phyloP scores from a whole-genome alignment of 2,797 vertebrate genomes.

The Potorous gilbertii region DNA sequence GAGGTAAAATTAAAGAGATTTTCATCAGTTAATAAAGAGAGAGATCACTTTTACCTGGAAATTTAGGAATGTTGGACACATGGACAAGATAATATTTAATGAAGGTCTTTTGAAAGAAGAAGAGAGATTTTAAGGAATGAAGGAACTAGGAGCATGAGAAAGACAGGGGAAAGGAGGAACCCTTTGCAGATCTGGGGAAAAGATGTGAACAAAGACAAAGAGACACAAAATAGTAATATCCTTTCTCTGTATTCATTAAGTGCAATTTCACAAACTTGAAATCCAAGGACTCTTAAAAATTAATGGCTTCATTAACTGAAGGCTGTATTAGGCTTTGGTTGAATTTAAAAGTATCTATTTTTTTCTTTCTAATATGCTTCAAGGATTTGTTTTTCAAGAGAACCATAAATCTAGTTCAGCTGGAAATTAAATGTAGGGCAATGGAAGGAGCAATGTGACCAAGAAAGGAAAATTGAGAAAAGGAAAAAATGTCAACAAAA shows the following conservation, averaged over 20 bases:
- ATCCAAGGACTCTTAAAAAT: not conserved
- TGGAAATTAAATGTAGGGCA: not conserved
- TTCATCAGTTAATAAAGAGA: not conserved
- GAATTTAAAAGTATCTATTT: not conserved
- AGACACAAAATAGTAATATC: not conserved
- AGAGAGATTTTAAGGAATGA: not conserved
- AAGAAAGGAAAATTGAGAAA: not conserved
- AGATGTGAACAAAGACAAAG: not conserved
- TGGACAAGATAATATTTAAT: not conserved
- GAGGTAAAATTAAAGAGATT: not conserved
- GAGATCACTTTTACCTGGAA: not conserved
- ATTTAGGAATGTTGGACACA: not conserved
- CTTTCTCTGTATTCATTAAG: not conserved
- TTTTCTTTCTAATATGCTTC: not conserved
- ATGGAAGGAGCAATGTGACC: not conserved
- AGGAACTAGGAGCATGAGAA: not conserved
- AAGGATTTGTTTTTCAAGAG: not conserved
- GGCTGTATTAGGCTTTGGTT: not conserved
- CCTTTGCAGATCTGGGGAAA: not conserved
- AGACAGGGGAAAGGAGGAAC: not conserved
- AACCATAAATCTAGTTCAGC: not conserved
- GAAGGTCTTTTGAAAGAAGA: not conserved
- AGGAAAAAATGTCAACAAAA: constrained; percentile 1
- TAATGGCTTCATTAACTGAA: not conserved
- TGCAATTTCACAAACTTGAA: not conserved